These are phyloP conservation scores for Carollia perspicillata DNA, from an alignment of 2,113 vertebrate species.

Conservation along the genomic window DNA sequence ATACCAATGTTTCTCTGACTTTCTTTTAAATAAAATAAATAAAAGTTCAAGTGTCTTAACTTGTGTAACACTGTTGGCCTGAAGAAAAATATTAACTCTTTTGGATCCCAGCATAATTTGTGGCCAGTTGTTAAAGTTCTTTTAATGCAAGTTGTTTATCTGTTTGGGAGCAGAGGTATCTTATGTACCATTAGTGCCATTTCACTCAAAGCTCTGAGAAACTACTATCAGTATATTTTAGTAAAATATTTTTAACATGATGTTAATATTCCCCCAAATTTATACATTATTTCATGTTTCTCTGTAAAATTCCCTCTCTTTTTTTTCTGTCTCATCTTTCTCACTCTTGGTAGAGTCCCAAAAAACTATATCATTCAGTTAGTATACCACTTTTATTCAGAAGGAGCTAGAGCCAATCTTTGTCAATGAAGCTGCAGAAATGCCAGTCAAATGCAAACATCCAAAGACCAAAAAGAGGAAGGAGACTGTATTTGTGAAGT, in stretches of 20 bases:
- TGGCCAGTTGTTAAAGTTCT: not conserved
- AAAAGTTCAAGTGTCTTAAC: no score
- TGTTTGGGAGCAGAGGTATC: not conserved
- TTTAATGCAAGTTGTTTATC: conserved; percentile 6
- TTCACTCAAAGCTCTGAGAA: not conserved
- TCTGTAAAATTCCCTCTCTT: not conserved
- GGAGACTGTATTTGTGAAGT: not conserved
- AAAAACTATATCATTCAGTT: not conserved
- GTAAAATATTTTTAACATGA: not conserved
- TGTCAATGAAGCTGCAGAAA: not conserved
- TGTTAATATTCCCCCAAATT: not conserved
- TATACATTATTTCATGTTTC: not conserved
- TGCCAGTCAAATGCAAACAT: not conserved
- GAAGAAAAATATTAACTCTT: not conserved
- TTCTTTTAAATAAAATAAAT: no score
- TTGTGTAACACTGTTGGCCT: not conserved
- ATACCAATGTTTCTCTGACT: no score
- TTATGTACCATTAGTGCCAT: not conserved
- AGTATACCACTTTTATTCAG: not conserved
- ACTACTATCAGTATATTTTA: conserved; percentile 8
- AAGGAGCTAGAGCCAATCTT: not conserved
- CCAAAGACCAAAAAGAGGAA: not conserved
- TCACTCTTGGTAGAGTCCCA: not conserved
- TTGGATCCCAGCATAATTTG: not conserved
- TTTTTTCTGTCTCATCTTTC: not conserved